Evolutionary conservation across 2,888 invertebrate genomes (phyloP), one percentile per base, ranked within the genome.

Genomic region (Callimorpha dominula): DNA sequence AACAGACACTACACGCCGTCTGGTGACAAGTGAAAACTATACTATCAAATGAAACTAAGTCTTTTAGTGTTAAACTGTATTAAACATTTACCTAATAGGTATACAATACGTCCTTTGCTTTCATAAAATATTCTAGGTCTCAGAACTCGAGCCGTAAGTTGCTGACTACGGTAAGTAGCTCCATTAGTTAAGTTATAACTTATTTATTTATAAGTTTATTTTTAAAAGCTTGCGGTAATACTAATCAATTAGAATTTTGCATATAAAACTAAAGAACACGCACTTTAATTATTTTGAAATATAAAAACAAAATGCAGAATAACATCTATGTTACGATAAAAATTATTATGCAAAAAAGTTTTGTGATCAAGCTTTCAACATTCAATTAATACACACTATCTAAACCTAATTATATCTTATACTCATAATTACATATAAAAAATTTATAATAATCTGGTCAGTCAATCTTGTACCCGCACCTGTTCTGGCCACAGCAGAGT

Each of bases 11-110:
- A 80, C 73, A 67, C 60, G 49, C 73, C 74, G 78, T 70, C 52
- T 54, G 11, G 74, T 82, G 81, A 77, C 73, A 70, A 78, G 79
- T 85, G 78, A 80, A 75, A 78, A 75, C 77, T 84, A 76, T 65
- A 76, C 69, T 74, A 81, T 76, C 69, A 87, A 87, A 87, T 87
- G 77, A 92, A 93, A 93, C 91, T 80, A 92, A 82, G 82, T 81
- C 72, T 75, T 85, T 79, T 87, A 82, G 88, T 91, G 89, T 94
- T 94, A 94, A 90, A 85, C 91, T 94, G 90, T 94, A 94, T 94
- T 94, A 93, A 91, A 93, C 87, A 82, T 85, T 90, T 88, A 90
- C 89, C 89, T 88, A 90, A 88, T 86, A 87, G 79, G 81, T 83
- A 80, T 84, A 86, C 80, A 87, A 87, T 85, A 88, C 83, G 81